Conservation (phyloP, 2,797 vertebrate species). For the Saxicola maurus region DNA sequence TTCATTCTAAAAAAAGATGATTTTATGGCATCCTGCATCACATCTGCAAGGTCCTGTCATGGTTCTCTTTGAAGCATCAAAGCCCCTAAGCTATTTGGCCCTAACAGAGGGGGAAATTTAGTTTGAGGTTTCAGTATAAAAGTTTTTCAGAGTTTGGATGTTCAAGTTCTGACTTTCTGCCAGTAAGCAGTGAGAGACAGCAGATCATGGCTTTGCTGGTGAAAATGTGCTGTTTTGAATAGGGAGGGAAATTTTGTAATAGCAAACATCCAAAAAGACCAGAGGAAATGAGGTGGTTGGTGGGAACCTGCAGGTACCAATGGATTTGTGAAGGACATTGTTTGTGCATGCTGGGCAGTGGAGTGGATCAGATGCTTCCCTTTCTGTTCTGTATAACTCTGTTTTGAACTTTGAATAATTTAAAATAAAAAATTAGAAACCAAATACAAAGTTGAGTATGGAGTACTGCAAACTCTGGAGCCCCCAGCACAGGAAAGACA, state of each 20-base stretch:
- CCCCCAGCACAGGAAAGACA: not conserved
- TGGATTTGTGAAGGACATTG: not conserved
- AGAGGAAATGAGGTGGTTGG: not conserved
- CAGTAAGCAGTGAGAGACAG: not conserved
- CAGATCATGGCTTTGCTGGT: not conserved
- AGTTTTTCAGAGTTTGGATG: not conserved
- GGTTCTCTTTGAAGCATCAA: not conserved
- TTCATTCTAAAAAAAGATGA: not conserved
- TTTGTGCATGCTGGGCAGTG: not conserved
- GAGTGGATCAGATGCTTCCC: not conserved
- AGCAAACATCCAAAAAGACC: not conserved
- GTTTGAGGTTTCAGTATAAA: not conserved
- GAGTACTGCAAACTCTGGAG: not conserved
- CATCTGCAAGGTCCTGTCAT: rapidly evolving
- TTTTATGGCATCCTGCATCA: not conserved
- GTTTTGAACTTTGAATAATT: not conserved
- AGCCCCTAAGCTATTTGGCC: not conserved
- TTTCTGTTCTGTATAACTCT: not conserved
- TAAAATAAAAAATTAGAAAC: not conserved
- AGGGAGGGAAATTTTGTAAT: not conserved
- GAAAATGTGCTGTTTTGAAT: not conserved
- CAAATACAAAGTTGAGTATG: not conserved
- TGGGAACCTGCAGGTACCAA: not conserved
- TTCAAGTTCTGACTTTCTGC: not conserved
- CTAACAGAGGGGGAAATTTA: not conserved